Base-by-base conservation (phyloP, 2,113 vertebrate genomes). In the Pteruthius melanotis region DNA sequence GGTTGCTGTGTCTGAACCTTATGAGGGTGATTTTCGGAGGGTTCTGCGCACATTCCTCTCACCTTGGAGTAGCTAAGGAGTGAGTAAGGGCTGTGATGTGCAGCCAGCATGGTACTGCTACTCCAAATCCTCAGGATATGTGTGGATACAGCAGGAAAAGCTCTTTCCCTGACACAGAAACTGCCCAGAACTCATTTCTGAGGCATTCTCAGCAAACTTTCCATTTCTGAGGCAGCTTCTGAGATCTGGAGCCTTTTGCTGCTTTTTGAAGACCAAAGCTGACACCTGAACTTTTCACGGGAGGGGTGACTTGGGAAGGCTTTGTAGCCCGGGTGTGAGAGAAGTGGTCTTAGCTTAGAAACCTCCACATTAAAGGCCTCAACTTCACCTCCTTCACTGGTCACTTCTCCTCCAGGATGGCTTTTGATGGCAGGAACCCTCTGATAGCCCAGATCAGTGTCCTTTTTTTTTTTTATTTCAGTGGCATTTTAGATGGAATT, bases 41-140 rank as follows among this genome's bases (percentile, higher is more conserved):
- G 19, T 4, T 23, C 20, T 65, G 39, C 12, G 9, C 15, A 15
- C 11, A 0, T 26, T 70, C 19, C 53, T 49, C 35, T 30, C 35
- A 15, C 22, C 42, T 13, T 20, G 8, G 52, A 11, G 57, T 0
- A 31, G 42, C 9, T 10, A 6, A 54, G 4, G 16, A 6, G 4
- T 2, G 53, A 30, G 22, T 1, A 3, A 35, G 26, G 60, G 35
- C 53, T 71, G 44, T 0, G 47, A 40, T 15, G 52, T 12, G 79
- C 68, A 80, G 22, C 11, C 83, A 56, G 56, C 40, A 30, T 1
- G 0, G 50, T 1, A 16, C 16, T 50, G 53, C 49, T 50, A 3
- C 37, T 8, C 4, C 7, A 31, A 2, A 35, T 15, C 76, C 79
- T n/a, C 5, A 7, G 49, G 47, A 45, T 1, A 1, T 1, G 11